Evolutionary conservation across 1,140 invertebrate genomes (phyloP), one percentile per base, ranked within the genome.

Genomic region (Drosophila punjabiensis): DNA sequence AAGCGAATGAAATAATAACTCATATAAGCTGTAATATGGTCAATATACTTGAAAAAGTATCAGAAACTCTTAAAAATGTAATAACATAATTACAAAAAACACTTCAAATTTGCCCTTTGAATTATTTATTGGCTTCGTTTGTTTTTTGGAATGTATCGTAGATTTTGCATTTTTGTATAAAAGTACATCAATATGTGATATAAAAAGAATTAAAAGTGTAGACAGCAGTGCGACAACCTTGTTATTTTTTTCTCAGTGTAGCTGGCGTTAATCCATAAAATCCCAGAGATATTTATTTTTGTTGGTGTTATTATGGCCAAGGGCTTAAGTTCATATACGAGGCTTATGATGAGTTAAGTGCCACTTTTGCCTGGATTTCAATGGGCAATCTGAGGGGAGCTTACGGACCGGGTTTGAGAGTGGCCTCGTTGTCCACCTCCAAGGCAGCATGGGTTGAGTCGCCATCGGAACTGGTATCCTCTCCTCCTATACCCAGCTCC

Each of bases 331-430:
- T 66, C 76, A 67, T 79, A 67, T 75, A 14, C 20, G 45, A 45
- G 56, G 67, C 81, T 76, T 80, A 76, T 83, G 66, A 71, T 71
- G 50, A 82, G 65, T 68, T 80, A 84, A 84, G 76, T 84, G 71
- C 24, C 77, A 79, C 67, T 79, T 79, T 37, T 58, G 67, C 14
- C 32, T 39, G 76, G 59, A 79, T 79, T 79, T 79, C 37, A 24
- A 55, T 58, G 30, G 65, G 13, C 41, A 47, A 20, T 48, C 35
- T 37, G 67, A 30, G 16, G 7, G 18, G 14, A 1, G 4, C 35
- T 75, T 53, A 75, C 3, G 13, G 16, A 11, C 6, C 35, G 8
- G 39, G 0, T 4, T 33, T 28, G 8, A 75, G 11, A 6, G 58
- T 74, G 5, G 18, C 32, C 6, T 41, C 55, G 3, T 5, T n/a